Conservation (phyloP, 2,797 vertebrate genomes). For the Onychomys arenicola region DNA sequence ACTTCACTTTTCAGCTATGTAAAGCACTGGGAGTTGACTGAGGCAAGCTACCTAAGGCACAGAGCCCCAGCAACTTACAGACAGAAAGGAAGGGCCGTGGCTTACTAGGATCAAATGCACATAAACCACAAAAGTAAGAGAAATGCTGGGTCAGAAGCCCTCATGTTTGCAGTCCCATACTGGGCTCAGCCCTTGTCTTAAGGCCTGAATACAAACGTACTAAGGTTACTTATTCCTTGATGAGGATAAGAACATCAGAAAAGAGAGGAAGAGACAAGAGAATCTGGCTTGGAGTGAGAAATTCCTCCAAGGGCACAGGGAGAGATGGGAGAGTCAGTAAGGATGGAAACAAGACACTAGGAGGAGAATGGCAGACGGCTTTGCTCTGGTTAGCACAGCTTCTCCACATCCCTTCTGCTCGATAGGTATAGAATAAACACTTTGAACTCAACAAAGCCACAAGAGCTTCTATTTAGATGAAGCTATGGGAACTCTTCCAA, state of each 20-base stretch:
- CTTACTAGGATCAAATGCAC: background rate
- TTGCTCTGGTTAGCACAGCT: background rate
- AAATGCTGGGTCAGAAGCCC: background rate
- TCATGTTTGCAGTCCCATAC: background rate
- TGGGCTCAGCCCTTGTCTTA: background rate
- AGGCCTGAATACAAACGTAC: slow-evolving; percentile 26
- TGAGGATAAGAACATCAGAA: background rate
- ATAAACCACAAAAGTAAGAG: background rate
- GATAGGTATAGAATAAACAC: background rate
- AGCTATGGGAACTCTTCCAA: background rate
- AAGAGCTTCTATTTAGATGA: background rate
- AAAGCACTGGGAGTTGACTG: background rate
- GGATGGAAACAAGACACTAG: background rate
- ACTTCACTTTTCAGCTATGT: background rate
- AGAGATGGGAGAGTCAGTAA: too few relatives aligned
- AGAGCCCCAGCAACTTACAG: slow-evolving; percentile 16
- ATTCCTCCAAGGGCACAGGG: background rate
- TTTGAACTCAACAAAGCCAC: background rate
- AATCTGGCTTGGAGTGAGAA: background rate
- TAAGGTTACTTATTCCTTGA: slow-evolving; percentile 5
- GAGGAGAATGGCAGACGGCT: background rate
- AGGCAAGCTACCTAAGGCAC: background rate
- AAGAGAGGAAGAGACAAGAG: background rate
- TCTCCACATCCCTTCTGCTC: background rate
- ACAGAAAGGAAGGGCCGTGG: background rate